Base-by-base conservation (phyloP, 2,888 invertebrate genomes). In the Atherix ibis region DNA sequence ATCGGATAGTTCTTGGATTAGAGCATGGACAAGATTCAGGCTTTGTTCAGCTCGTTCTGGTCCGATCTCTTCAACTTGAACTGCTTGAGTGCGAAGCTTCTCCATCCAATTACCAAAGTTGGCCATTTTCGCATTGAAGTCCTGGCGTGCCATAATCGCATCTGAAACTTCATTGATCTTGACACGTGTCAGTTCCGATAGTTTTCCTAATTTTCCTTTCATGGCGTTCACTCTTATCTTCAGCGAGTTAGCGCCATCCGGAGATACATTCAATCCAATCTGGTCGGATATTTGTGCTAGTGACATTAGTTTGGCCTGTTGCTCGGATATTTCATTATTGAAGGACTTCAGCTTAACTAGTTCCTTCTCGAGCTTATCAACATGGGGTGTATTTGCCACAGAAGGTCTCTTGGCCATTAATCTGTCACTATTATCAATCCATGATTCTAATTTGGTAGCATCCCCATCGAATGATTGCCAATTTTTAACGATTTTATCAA, bases 391-490 rank as follows among this genome's bases (percentile, higher is more conserved):
- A 43, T 74, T 74, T 1, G 76, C 54, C 22, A 74, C 70, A 6
- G 71, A 52, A 3, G 68, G 67, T 38, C 73, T 68, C 38, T 68
- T 66, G 10, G 66, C 62, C 5, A 76, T 58, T 4, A 66, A 50
- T 50, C 73, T 72, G 50, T 79, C 76, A 1, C 75, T 76, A 41
- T 70, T 68, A 45, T 67, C 63, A 38, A 79, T 67, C 89, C 89
- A 92, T 5, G 71, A 64, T 49, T 82, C 77, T 31, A 91, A 64
- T 51, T 82, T 77, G 15, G 71, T 71, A 1, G 79, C 72, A 46
- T 83, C 81, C 3, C 66, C 66, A 53, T 87, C 84, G 49, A 89
- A 84, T 34, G 77, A 75, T 42, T 76, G 71, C 89, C 88, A 89
- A 44, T 76, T 77, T 5, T 65, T 64, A 1, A 84, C 76, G 2